Percentiles rank a stretch among this genome's conserved stretches.
phyloP scores from a whole-genome alignment of 35 echinoderm and acorn worm species.

The Acanthaster planci region DNA sequence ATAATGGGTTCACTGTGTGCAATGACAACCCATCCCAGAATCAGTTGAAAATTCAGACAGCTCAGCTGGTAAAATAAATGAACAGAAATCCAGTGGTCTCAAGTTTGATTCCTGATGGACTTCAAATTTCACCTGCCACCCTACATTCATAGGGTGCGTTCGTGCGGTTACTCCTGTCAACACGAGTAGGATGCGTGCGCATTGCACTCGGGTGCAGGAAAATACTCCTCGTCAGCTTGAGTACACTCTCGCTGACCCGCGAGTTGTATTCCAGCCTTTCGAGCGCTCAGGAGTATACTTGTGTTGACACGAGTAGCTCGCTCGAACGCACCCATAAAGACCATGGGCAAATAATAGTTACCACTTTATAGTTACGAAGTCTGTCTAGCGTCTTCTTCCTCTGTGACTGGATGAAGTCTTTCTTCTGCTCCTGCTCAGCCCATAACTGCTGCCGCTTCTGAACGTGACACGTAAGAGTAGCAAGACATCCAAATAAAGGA shows the following conservation, averaged over 20 bases:
- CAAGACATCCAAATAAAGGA: neutral
- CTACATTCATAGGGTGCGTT: neutral
- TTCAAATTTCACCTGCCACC: neutral
- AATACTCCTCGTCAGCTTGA: neutral
- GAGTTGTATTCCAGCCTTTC: too few species aligned
- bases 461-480: neutral
- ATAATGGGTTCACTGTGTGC: too few species aligned
- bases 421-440: slow-evolving; percentile 38
- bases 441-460: slow-evolving; percentile 58
- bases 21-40: too few species aligned
- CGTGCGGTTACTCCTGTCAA: too few species aligned
- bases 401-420: slow-evolving; percentile 56
- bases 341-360: neutral
- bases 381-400: slow-evolving; percentile 67
- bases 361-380: slow-evolving; percentile 64
- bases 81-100: too few species aligned
- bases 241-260: neutral
- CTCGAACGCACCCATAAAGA: too few species aligned
- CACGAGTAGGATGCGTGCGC: too few species aligned
- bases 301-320: too few species aligned
- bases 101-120: too few species aligned
- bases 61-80: too few species aligned
- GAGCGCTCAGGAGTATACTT: too few species aligned
- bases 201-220: neutral
- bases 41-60: too few species aligned